Evolutionary conservation across 2,888 invertebrate species (phyloP), one percentile per base, ranked within the genome.

Genomic region (Drosophila kokeensis): DNA sequence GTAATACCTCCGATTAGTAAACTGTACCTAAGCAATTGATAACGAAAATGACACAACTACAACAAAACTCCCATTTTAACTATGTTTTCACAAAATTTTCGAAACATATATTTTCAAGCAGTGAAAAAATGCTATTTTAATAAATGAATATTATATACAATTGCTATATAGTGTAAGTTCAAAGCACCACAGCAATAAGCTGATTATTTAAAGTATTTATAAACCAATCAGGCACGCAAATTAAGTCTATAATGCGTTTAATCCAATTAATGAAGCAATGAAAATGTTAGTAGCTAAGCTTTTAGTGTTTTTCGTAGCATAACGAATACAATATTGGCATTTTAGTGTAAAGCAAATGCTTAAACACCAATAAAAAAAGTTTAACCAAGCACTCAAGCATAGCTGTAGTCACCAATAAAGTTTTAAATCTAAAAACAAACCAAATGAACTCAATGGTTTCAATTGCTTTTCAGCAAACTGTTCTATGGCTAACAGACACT

Each of bases 1-100:
- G 72, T 77, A 77, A 90, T 87, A 90, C 87, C 87, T 88, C 87
- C 87, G 90, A 88, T 65, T 89, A 87, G 88, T 72, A 75, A 74
- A 79, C 79, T 87, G 90, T 90, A 87, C 87, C 90, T 87, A 83
- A 78, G 69, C 70, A 69, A 69, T 65, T 67, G 69, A 68, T 27
- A 76, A 65, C 59, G 58, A 65, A 61, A 66, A 38, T 61, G 40
- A 72, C 40, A 57, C 48, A 76, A 59, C 48, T 36, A 45, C 27
- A 76, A 40, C 21, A 76, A 76, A 45, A 70, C 69, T 63, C 72
- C 72, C 67, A 66, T 53, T 66, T 61, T 38, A 57, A 71, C 24
- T 45, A 62, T 67, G 55, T 64, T 66, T 59, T 52, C 60, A 69
- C 27, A 29, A 55, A 52, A 59, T 57, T 73, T 72, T 70, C 40